Evolutionary conservation across 2,797 vertebrate genomes (phyloP), one percentile per base, ranked within the genome.

Genomic region (Hypotaenidia okinawae): DNA sequence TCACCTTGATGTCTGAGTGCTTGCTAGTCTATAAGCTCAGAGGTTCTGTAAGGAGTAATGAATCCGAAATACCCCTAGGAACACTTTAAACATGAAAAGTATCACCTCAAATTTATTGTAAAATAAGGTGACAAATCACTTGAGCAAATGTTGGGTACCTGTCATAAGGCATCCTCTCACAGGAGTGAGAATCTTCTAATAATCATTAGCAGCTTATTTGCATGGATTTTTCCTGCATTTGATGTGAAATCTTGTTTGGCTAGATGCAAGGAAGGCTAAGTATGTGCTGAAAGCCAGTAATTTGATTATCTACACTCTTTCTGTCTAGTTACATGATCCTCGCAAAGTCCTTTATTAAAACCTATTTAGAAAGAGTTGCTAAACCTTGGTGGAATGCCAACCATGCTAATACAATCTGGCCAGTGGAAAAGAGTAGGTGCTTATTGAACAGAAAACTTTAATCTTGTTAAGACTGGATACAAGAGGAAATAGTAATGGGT

Each of bases 281-380:
- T 85, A 91, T 86, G 78, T 81, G 93, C 96, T 95, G 84, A 96
- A 95, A 87, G 87, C 76, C 93, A 93, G 94, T 97, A 94, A 96
- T 96, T 96, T 94, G 95, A 96, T 97, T 96, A 96, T 95, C 94
- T 95, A 32, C 94, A 80, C 83, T 87, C 90, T 83, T 95, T 96
- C 88, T 90, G 82, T 89, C 93, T 93, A 93, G 95, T 93, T 88
- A 94, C 68, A 95, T 74, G 92, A 96, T 96, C 91, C 90, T 87
- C 43, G 62, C 49, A 6, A 87, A 94, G 90, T 92, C 93, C 93
- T 95, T 95, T 96, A 89, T 94, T 96, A 93, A 91, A 95, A 92
- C 80, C 84, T 83, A 84, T 64, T 96, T 90, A 83, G 68, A 92
- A 93, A 92, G 93, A 93, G 91, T 86, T 83, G 86, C 92, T 97